Conservation (phyloP, 1,140 invertebrate genomes). For the Telenomus remus region DNA sequence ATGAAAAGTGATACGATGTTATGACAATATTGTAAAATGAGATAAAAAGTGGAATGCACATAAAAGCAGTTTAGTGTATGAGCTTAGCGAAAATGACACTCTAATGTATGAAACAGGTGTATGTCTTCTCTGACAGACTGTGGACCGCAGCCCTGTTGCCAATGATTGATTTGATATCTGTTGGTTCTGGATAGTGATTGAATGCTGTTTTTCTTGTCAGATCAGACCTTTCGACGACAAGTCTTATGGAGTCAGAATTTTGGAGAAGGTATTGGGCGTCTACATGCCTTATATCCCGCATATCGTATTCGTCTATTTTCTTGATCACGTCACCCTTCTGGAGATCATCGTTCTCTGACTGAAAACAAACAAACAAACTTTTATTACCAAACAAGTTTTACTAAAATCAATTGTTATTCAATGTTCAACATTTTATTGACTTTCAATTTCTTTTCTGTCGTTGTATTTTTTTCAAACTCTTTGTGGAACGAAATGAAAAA, state of each 20-base stretch:
- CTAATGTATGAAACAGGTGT: constrained; percentile 43
- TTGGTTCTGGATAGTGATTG: constrained; percentile 76
- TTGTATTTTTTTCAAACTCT: background rate
- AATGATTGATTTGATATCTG: constrained; percentile 71
- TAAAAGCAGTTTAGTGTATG: constrained; percentile 25
- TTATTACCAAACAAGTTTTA: constrained; percentile 17
- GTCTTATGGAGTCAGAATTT: constrained; percentile 80
- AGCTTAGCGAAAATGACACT: constrained; percentile 34
- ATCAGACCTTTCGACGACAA: constrained; percentile 78
- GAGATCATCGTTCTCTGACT: constrained; percentile 88
- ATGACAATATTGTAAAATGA: constrained; percentile 3
- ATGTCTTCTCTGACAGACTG: constrained; percentile 69
- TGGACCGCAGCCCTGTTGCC: constrained; percentile 64
- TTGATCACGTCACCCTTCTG: constrained; percentile 91
- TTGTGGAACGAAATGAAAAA: no score
- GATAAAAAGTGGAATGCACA: background rate
- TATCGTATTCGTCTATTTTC: constrained; percentile 91
- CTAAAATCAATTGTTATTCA: no score
- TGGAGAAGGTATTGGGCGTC: constrained; percentile 93
- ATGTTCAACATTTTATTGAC: background rate
- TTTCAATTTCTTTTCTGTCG: background rate
- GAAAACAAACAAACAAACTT: constrained; percentile 52
- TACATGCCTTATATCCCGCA: constrained; percentile 89
- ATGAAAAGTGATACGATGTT: background rate
- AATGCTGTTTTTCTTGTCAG: constrained; percentile 60